Evolutionary conservation across 2,113 vertebrate species (phyloP).

Genomic region (Lontra canadensis): DNA sequence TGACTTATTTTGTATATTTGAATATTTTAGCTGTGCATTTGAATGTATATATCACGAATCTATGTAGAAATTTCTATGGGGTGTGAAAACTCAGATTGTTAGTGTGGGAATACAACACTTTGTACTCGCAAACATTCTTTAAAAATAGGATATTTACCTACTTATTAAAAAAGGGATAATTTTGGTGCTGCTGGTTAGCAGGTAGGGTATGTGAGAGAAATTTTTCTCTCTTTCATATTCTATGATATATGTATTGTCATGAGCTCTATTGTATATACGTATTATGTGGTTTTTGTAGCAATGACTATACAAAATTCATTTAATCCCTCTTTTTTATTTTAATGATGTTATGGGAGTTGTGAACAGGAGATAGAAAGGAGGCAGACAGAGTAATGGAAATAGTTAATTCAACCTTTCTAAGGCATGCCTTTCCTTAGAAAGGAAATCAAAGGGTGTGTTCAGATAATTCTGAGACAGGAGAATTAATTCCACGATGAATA

Average conservation of each 20-base stretch:
- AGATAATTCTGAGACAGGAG: not conserved
- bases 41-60: conserved; percentile 69
- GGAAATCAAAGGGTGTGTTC: not conserved
- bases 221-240: not conserved
- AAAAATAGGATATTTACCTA: conserved; percentile 65
- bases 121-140: conserved; percentile 40
- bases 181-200: conserved; percentile 38
- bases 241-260: conserved; percentile 15
- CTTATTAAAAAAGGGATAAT: conserved; percentile 46
- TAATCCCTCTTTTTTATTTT: conserved; percentile 35
- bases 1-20: conserved; percentile 57
- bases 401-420: not conserved
- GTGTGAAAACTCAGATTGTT: conserved; percentile 72
- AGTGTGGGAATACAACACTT: conserved; percentile 54
- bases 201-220: not conserved
- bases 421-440: no score
- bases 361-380: not conserved
- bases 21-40: conserved; percentile 76
- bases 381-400: not conserved
- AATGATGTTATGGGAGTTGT: not conserved
- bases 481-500: not conserved
- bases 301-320: not conserved
- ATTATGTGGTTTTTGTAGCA: not conserved
- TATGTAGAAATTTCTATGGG: conserved; percentile 50
- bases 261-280: not conserved